These are phyloP conservation scores for Procavia capensis DNA, from an alignment of 2,113 vertebrate species.

Conservation along the genomic window DNA sequence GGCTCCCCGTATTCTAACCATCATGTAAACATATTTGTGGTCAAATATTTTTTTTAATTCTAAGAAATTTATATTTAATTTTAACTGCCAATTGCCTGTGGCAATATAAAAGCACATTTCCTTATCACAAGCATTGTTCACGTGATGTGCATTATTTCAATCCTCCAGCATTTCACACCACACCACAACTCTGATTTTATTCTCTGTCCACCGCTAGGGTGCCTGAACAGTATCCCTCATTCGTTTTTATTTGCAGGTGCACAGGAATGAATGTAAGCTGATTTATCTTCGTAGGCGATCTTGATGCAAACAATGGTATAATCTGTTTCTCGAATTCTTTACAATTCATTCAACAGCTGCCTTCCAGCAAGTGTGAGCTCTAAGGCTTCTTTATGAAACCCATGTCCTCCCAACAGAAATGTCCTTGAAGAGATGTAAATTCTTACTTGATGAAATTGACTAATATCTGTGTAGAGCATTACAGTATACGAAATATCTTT, in stretches of 20 bases:
- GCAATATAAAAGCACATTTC: neutral
- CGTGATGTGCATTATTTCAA: neutral
- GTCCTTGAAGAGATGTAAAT: neutral
- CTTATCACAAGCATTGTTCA: neutral
- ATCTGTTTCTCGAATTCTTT: constrained; percentile 68
- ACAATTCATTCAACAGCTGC: constrained; percentile 75
- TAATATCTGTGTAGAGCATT: neutral
- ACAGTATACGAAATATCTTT: neutral
- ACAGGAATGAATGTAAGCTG: constrained; percentile 80
- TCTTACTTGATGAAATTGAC: neutral
- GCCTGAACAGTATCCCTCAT: neutral
- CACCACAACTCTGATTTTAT: neutral
- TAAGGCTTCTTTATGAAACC: constrained; percentile 4
- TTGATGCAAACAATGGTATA: constrained; percentile 68
- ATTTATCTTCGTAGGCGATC: constrained; percentile 75
- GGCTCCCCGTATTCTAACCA: neutral
- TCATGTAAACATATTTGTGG: neutral
- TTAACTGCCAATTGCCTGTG: neutral
- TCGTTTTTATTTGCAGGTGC: constrained; percentile 80
- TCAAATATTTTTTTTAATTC: neutral
- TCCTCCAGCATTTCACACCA: neutral
- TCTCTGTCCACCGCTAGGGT: neutral
- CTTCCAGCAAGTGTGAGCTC: constrained; percentile 60
- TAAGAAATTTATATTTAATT: neutral
- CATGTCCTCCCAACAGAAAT: neutral